Conservation (phyloP, 1,140 invertebrate genomes). For the Sminthurinus signatus region DNA sequence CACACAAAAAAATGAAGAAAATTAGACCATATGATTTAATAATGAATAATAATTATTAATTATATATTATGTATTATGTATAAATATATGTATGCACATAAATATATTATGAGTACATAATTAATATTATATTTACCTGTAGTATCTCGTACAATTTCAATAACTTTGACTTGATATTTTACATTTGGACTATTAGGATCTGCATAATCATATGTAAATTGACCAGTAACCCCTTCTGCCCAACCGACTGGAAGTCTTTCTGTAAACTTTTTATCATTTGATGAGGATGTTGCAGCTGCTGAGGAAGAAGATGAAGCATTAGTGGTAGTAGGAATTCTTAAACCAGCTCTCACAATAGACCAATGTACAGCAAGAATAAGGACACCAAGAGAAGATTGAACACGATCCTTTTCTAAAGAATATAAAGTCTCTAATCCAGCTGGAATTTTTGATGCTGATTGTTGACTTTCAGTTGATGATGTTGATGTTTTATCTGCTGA, state of each 20-base stretch:
- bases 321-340: conserved; percentile 1
- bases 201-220: conserved; percentile 19
- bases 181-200: neutral
- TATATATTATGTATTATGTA: no score
- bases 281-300: neutral
- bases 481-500: no score
- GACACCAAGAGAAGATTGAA: conserved; percentile 19
- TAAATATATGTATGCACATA: no score
- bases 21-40: no score
- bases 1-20: no score
- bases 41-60: no score
- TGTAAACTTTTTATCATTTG: conserved; percentile 12
- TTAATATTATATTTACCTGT: conserved; percentile 23
- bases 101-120: neutral
- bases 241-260: conserved; percentile 27
- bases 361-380: conserved; percentile 30
- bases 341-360: conserved; percentile 24
- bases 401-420: conserved; percentile 13
- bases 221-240: neutral
- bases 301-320: no score
- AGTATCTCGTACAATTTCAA: conserved; percentile 21
- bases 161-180: conserved; percentile 25
- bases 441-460: conserved; percentile 13
- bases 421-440: conserved; percentile 30
- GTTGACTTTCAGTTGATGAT: neutral